Base-by-base conservation (phyloP, 1,140 invertebrate genomes). In the Berghia stephanieae region DNA sequence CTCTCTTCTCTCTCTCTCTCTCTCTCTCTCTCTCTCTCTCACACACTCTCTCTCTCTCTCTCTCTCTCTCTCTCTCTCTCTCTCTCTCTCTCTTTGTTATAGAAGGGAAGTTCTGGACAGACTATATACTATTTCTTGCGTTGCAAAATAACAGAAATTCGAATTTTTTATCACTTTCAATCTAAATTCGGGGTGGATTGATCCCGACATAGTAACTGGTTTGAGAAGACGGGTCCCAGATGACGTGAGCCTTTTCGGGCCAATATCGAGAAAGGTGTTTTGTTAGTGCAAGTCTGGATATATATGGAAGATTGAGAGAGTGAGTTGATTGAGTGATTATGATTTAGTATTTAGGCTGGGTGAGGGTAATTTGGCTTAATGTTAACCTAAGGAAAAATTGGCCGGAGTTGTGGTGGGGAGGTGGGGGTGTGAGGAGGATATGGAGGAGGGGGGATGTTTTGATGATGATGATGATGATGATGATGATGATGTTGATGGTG, bases 1-100 rank as follows among this genome's bases (percentile, higher is more conserved):
- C 40, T 69, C 31, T 24, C 10, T 42, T 10, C 10, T 38, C 13
- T 0, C 31, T 34, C 31, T 55, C 49, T 34, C 34, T 57, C 72
- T 60, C 34, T 57, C 18, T 57, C 24, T 31, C 72, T 57, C 18
- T 36, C 49, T 74, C 72, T 40, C 24, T 34, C 72, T 71, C 40
- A 24, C 68, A 6, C 55, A 27, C 55, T 60, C 68, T 70, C 40
- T 44, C 18, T 42, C 68, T 52, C 71, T 73, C 44, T 55, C 71
- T 34, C 71, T 55, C 44, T 31, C 71, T 31, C 44, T 55, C 71
- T 49, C 43, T 73, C 71, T 73, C 71, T 73, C 71, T 21, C 46
- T 73, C 71, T 55, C 43, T 49, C 71, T 55, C 71, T 3, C 71
- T 34, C 71, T 34, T 49, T 16, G 44, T 21, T 49, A 8, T 36